phyloP scores from a whole-genome alignment of 2,888 invertebrate species.

The Cosmia pyralina region DNA sequence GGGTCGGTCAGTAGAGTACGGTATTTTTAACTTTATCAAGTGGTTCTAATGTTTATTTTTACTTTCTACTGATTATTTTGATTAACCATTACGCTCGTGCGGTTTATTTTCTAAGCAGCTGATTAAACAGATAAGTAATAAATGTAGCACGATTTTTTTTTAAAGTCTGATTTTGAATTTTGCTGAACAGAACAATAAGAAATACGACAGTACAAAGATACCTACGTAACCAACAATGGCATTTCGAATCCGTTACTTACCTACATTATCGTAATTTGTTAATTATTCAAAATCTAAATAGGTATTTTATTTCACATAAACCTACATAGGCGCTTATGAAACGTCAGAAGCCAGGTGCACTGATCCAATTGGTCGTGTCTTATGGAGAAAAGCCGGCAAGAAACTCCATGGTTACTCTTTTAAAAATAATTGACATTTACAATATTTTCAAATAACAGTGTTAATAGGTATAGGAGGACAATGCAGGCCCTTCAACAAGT shows the following conservation, averaged over 20 bases:
- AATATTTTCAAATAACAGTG: no score
- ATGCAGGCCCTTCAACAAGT: no score
- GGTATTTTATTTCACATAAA: no score
- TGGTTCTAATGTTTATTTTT: conserved; percentile 55
- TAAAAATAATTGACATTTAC: no score
- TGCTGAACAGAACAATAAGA: neutral
- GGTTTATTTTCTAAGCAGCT: conserved; percentile 20
- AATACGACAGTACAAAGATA: neutral
- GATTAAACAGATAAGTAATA: conserved; percentile 16
- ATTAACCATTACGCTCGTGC: conserved; percentile 1
- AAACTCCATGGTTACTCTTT: no score
- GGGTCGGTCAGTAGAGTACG: conserved; percentile 75
- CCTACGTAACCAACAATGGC: neutral
- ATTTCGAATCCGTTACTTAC: neutral
- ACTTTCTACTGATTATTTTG: conserved; percentile 35
- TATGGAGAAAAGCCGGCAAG: no score
- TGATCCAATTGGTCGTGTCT: no score
- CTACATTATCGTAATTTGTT: neutral
- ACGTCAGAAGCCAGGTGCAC: no score
- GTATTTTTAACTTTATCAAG: conserved; percentile 67
- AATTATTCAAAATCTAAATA: no score
- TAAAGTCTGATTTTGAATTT: conserved; percentile 9
- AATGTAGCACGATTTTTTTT: conserved; percentile 1
- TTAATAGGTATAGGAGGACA: no score
- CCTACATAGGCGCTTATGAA: no score